Conservation (phyloP, 2,797 vertebrate genomes). For the Amphiprion clarkii region DNA sequence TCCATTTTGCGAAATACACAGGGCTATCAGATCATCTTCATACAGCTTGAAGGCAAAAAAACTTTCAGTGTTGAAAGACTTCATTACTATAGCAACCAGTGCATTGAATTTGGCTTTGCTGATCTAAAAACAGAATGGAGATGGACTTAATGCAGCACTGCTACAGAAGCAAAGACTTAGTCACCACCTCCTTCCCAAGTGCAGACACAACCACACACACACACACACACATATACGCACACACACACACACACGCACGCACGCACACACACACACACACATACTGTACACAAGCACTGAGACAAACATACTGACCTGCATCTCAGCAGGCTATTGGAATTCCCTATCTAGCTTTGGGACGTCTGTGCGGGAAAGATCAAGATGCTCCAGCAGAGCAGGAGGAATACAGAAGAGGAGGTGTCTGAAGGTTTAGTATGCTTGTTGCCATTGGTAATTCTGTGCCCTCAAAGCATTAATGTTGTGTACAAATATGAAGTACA, state of each 20-base stretch:
- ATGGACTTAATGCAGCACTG: constrained; percentile 48
- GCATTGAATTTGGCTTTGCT: constrained; percentile 33
- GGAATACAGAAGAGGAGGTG: constrained; percentile 22
- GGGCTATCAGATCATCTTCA: constrained; percentile 19
- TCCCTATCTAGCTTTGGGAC: constrained; percentile 46
- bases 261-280: background rate
- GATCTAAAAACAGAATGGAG: constrained; percentile 56
- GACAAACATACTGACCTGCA: constrained; percentile 52
- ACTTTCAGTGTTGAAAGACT: constrained; percentile 44
- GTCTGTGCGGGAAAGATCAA: constrained; percentile 4
- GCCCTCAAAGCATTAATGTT: constrained; percentile 31
- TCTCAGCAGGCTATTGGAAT: constrained; percentile 56
- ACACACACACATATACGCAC: background rate
- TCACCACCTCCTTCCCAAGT: constrained; percentile 35
- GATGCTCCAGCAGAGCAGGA: background rate
- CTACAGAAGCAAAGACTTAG: constrained; percentile 48
- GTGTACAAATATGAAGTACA: constrained; percentile 28
- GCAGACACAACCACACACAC: background rate
- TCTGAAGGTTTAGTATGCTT: constrained; percentile 23
- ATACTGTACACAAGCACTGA: constrained; percentile 4
- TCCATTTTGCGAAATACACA: constrained; percentile 31
- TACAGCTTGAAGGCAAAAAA: constrained; percentile 23
- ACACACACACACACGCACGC: background rate
- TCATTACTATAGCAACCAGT: constrained; percentile 61
- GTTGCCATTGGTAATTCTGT: constrained; percentile 29